Conservation (phyloP, 2,797 vertebrate species). For the Catamblyrhynchus diadema region DNA sequence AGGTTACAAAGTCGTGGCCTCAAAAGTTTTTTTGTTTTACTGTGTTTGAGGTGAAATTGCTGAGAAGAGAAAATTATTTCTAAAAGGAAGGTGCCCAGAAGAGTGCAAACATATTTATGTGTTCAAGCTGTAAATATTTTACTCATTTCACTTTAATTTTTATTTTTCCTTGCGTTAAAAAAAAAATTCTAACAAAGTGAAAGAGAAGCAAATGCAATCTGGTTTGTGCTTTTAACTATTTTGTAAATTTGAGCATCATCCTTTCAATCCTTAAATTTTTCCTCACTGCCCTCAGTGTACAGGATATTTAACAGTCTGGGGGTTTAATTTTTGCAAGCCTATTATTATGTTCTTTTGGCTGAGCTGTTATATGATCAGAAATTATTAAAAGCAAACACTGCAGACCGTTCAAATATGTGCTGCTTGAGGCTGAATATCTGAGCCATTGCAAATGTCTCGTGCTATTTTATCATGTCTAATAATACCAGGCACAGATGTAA, state of each 20-base stretch:
- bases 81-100: neutral
- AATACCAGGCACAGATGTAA: conserved; percentile 45
- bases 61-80: neutral
- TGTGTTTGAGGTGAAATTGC: neutral
- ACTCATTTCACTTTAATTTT: neutral
- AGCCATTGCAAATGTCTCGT: conserved; percentile 21
- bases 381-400: conserved; percentile 23
- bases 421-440: neutral
- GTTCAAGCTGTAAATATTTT: neutral
- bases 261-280: neutral
- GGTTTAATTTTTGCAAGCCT: conserved; percentile 2
- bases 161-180: neutral
- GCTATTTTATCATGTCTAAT: conserved; percentile 29
- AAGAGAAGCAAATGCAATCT: neutral
- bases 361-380: neutral
- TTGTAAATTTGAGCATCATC: neutral
- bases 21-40: conserved; percentile 32
- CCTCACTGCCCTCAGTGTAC: neutral
- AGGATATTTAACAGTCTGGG: neutral
- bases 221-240: neutral
- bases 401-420: neutral
- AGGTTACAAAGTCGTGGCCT: conserved; percentile 44
- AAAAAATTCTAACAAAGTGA: neutral
- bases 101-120: neutral
- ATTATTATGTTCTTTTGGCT: neutral